Conservation (phyloP, 1,140 invertebrate species). For the Drosophila jambulina region DNA sequence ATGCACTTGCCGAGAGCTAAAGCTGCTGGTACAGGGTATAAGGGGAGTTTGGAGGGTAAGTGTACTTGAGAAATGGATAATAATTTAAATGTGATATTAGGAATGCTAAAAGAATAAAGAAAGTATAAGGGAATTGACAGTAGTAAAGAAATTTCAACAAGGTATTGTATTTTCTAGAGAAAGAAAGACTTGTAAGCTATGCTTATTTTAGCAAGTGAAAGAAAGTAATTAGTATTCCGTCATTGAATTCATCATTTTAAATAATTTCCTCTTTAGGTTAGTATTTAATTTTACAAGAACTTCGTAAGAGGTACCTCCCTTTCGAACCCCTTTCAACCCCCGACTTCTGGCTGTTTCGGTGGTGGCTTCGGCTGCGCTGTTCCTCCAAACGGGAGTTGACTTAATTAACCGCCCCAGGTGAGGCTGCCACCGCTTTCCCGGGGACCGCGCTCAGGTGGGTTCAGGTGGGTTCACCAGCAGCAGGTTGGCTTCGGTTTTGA, state of each 20-base stretch:
- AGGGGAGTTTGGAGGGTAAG: background rate
- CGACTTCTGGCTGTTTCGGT: constrained; percentile 29
- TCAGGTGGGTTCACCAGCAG: constrained; percentile 36
- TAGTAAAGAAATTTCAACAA: background rate
- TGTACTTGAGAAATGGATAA: background rate
- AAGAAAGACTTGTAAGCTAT: background rate
- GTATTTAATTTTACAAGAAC: too few species aligned
- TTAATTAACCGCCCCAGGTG: constrained; percentile 77
- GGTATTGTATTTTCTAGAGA: too few species aligned
- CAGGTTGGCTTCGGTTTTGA: constrained; percentile 60
- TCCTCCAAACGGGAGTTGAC: constrained; percentile 73
- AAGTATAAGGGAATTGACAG: background rate
- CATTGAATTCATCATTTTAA: too few species aligned
- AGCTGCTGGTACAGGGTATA: constrained; percentile 12
- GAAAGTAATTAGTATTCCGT: background rate
- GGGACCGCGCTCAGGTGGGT: constrained; percentile 26
- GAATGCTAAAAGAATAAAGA: too few species aligned
- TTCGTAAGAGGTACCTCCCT: constrained; percentile 3
- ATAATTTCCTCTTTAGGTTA: too few species aligned
- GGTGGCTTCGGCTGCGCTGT: constrained; percentile 33
- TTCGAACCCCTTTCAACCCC: constrained; percentile 4
- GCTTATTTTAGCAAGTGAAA: background rate
- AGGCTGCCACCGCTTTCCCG: constrained; percentile 22
- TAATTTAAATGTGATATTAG: too few species aligned
- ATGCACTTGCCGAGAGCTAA: constrained; percentile 55